These are phyloP conservation scores for Melanogrammus aeglefinus DNA, from an alignment of 2,797 vertebrate genomes.

Conservation along the genomic window DNA sequence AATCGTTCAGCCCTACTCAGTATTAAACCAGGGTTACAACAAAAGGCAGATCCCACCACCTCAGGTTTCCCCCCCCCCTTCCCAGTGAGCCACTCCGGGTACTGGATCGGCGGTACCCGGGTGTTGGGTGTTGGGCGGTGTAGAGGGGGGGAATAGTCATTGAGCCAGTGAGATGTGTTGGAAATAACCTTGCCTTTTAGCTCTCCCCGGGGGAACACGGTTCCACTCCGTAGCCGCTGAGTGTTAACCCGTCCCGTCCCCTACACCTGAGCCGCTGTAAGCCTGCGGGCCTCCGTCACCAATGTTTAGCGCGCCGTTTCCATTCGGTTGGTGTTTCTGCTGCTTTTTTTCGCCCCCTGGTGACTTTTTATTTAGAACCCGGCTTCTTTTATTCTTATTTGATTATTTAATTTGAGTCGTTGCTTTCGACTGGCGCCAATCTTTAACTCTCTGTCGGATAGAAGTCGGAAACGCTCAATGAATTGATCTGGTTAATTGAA, in stretches of 20 bases:
- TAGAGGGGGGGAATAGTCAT: too few species aligned
- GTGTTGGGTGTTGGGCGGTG: too few species aligned
- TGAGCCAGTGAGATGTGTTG: neutral
- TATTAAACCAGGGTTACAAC: neutral
- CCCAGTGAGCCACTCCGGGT: too few species aligned
- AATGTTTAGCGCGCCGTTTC: conserved; percentile 29
- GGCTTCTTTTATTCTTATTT: neutral
- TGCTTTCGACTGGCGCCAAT: neutral
- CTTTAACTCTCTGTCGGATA: neutral
- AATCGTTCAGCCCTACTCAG: too few species aligned
- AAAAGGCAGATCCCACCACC: conserved; percentile 16
- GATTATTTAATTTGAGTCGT: neutral
- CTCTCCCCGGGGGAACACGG: neutral
- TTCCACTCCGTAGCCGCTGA: conserved; percentile 49
- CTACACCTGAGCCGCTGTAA: conserved; percentile 39
- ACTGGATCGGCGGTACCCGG: too few species aligned
- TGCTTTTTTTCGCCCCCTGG: conserved; percentile 29
- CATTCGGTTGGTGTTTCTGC: conserved; percentile 29
- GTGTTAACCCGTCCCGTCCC: neutral
- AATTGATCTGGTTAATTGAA: neutral
- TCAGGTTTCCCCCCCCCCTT: too few species aligned
- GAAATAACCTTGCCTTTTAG: neutral
- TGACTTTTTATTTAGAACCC: neutral
- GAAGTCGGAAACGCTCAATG: neutral
- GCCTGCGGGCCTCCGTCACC: conserved; percentile 34